Percentiles rank a stretch among this genome's conserved stretches.
phyloP scores from a whole-genome alignment of 92 coral and sea anemone genomes.

The Plumapathes pennacea region DNA sequence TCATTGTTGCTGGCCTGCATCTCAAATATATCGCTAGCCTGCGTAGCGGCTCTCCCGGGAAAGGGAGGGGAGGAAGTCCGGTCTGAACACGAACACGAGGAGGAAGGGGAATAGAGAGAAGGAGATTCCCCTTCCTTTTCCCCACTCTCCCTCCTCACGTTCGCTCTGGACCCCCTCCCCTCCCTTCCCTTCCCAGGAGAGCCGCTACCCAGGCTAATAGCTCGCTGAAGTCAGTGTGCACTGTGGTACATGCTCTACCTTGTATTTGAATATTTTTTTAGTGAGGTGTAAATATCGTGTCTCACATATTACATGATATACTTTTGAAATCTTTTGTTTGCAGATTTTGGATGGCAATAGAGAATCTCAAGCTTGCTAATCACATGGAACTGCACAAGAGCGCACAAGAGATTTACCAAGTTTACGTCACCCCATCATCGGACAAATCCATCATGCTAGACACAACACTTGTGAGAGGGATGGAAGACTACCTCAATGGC shows the following conservation, averaged over 20 bases:
- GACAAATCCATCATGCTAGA: constrained; percentile 91
- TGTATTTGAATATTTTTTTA: too few relatives aligned
- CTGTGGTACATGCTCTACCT: too few relatives aligned
- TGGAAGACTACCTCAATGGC: constrained; percentile 84
- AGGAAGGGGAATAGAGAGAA: too few relatives aligned
- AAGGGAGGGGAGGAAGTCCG: too few relatives aligned
- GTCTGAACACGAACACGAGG: too few relatives aligned
- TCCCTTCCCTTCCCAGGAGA: neutral
- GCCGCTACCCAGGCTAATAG: neutral
- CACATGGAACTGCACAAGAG: constrained; percentile 76
- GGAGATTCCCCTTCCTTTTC: neutral
- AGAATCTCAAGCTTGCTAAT: constrained; percentile 82
- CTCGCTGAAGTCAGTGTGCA: too few relatives aligned
- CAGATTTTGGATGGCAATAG: constrained; percentile 98
- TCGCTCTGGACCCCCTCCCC: neutral
- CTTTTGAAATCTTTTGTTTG: too few relatives aligned
- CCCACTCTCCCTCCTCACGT: neutral
- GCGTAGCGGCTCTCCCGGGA: too few relatives aligned
- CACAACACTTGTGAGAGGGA: constrained; percentile 80
- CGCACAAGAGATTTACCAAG: constrained; percentile 90
- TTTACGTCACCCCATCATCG: constrained; percentile 89
- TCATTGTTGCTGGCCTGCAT: too few relatives aligned
- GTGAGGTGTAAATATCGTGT: too few relatives aligned
- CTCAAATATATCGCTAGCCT: too few relatives aligned
- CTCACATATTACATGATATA: too few relatives aligned